Conservation (phyloP, 1,140 invertebrate species). For the Ladona fulva region DNA sequence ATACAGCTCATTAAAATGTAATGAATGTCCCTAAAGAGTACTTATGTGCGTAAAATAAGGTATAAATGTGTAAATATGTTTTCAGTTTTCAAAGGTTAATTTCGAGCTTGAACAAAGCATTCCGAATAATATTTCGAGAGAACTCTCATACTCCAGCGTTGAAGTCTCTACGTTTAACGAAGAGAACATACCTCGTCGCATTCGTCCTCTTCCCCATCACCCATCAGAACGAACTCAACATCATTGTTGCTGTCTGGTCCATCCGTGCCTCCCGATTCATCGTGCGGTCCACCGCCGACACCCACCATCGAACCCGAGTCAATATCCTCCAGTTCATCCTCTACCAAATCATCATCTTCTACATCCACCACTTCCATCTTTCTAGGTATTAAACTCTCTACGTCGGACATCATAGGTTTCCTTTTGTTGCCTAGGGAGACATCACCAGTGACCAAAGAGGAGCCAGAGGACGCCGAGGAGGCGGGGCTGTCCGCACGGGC, state of each 20-base stretch:
- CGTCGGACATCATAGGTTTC: neutral
- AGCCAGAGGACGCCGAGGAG: neutral
- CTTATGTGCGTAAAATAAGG: too few relatives aligned
- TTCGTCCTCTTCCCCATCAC: neutral
- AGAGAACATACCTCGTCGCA: neutral
- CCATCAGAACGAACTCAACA: neutral
- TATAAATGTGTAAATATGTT: too few relatives aligned
- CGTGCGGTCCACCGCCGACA: neutral
- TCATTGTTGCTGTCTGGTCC: neutral
- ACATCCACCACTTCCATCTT: neutral
- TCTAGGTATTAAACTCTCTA: neutral
- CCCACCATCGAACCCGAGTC: neutral
- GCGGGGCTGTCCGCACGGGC: constrained; percentile 2
- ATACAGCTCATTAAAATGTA: too few relatives aligned
- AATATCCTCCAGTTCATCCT: neutral
- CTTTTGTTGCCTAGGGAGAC: neutral
- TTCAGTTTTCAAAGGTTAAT: too few relatives aligned
- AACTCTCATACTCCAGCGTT: neutral
- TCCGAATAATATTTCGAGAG: too few relatives aligned
- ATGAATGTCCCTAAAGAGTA: too few relatives aligned
- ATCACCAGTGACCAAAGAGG: neutral
- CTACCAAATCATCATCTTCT: neutral
- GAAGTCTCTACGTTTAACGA: neutral
- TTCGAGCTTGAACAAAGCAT: too few relatives aligned
- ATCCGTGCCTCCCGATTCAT: neutral